A percentile compares a stretch with the other conserved stretches of the same genome.
These are phyloP conservation scores for Pantala flavescens DNA, from an alignment of 1,140 invertebrate genomes.

Conservation along the genomic window DNA sequence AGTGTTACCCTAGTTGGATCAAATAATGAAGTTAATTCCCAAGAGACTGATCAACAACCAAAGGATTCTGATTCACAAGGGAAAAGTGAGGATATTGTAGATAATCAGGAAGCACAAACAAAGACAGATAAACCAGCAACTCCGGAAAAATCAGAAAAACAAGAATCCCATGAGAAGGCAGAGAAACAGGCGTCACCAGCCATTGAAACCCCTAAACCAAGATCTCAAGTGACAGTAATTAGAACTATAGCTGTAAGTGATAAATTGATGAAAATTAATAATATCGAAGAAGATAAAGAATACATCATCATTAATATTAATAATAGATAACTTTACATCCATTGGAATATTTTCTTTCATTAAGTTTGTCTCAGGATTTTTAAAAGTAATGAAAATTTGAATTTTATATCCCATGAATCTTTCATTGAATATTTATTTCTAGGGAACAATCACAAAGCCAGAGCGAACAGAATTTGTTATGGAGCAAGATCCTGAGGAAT, in stretches of 20 bases:
- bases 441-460: neutral
- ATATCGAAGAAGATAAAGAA: neutral
- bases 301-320: too few relatives aligned
- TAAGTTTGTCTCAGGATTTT: too few relatives aligned
- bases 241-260: neutral
- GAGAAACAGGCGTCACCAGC: neutral
- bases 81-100: neutral
- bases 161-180: neutral
- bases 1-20: conserved; percentile 57
- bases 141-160: neutral
- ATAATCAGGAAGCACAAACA: neutral
- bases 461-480: neutral
- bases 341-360: too few relatives aligned
- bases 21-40: conserved; percentile 26
- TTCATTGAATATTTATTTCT: neutral
- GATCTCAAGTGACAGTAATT: conserved; percentile 11
- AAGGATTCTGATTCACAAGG: neutral
- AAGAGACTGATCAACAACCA: conserved; percentile 11
- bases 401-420: too few relatives aligned
- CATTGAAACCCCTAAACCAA: neutral
- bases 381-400: too few relatives aligned
- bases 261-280: neutral
- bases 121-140: neutral
- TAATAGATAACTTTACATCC: too few relatives aligned
- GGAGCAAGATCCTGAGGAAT: neutral